These are phyloP conservation scores for Mormyrus proboscirostris DNA, from an alignment of 2,797 vertebrate genomes.

Conservation along the genomic window DNA sequence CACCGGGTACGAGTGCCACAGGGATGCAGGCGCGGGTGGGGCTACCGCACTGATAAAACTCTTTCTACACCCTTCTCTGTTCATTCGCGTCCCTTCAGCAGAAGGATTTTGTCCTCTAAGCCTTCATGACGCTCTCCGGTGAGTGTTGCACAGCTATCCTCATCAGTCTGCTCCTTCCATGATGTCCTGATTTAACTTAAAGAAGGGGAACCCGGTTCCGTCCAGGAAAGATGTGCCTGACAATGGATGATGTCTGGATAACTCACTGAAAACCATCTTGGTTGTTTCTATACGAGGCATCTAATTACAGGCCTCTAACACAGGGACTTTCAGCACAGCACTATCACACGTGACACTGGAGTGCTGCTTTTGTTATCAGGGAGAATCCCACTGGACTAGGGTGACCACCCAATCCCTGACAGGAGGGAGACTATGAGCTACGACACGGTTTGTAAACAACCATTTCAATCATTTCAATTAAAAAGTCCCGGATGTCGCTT, in stretches of 20 bases:
- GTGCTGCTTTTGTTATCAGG: not conserved
- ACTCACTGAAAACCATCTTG: not conserved
- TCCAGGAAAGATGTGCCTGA: not conserved
- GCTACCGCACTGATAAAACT: no score
- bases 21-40: not conserved
- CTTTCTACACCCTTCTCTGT: not conserved
- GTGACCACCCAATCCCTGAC: no score
- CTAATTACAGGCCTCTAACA: not conserved
- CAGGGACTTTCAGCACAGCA: not conserved
- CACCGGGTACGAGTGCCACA: conserved; percentile 54
- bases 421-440: no score
- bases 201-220: not conserved
- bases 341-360: not conserved
- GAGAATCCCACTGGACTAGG: not conserved
- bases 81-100: not conserved
- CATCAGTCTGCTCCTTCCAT: not conserved
- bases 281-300: not conserved
- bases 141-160: not conserved
- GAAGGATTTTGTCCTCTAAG: not conserved
- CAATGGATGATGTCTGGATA: not conserved
- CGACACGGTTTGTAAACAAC: no score
- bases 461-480: no score
- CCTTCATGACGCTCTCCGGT: not conserved
- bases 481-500: no score
- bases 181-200: not conserved